phyloP scores from a whole-genome alignment of 2,113 vertebrate species.

The Garra rufa region DNA sequence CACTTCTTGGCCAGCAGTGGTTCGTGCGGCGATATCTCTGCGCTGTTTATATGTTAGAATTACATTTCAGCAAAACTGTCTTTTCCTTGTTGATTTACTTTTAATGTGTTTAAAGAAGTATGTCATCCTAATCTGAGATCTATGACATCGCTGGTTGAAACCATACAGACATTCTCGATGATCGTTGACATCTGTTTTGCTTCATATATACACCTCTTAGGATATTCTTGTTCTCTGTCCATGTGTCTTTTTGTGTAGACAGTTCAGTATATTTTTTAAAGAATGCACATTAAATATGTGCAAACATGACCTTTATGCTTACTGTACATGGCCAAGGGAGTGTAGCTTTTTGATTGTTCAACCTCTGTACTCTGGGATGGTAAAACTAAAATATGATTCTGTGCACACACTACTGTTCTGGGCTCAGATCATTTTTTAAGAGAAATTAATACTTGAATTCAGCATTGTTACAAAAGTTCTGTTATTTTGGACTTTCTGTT shows the following conservation, averaged over 20 bases:
- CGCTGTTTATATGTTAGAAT: background rate
- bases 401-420: background rate
- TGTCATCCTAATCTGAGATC: conserved; percentile 14
- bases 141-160: conserved; percentile 17
- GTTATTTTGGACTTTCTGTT: background rate
- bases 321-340: background rate
- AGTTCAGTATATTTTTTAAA: background rate
- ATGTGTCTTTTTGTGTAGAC: background rate
- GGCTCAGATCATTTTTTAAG: too few species aligned
- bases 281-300: background rate
- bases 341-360: background rate
- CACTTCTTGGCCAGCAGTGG: background rate
- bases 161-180: conserved; percentile 8
- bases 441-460: background rate
- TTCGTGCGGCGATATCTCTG: background rate
- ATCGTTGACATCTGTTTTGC: conserved; percentile 9
- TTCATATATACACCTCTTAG: background rate
- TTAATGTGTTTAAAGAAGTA: conserved; percentile 2
- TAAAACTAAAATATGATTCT: background rate
- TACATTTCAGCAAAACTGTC: background rate
- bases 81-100: background rate
- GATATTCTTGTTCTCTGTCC: background rate
- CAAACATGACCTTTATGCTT: background rate
- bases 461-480: background rate
- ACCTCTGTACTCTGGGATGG: background rate